phyloP scores from a whole-genome alignment of 1,140 invertebrate genomes.

The Rhynchophorus ferrugineus region DNA sequence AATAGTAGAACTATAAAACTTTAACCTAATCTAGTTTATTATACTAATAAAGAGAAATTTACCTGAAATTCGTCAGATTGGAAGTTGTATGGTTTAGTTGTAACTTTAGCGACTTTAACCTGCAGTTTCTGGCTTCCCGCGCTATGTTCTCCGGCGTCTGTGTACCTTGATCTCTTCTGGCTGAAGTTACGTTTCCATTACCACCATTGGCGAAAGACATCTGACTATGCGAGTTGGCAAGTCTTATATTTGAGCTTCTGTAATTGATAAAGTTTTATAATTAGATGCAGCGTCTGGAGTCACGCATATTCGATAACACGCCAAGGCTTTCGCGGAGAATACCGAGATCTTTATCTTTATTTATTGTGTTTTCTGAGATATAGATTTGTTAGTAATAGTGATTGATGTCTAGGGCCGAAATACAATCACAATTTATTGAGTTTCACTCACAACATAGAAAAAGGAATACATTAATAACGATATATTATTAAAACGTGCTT shows the following conservation, averaged over 20 bases:
- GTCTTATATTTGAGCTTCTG: constrained; percentile 29
- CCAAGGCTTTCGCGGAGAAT: constrained; percentile 2
- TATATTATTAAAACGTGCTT: too few species aligned
- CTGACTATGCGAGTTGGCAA: constrained; percentile 49
- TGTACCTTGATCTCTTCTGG: constrained; percentile 53
- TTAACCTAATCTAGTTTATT: too few species aligned
- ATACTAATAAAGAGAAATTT: too few species aligned
- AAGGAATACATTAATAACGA: too few species aligned
- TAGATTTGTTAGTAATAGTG: too few species aligned
- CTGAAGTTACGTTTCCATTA: constrained; percentile 28
- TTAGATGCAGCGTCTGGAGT: neutral
- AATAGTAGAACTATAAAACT: too few species aligned
- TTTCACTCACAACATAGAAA: too few species aligned
- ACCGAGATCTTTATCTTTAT: too few species aligned
- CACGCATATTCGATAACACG: too few species aligned
- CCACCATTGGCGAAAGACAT: constrained; percentile 53
- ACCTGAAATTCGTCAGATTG: constrained; percentile 57
- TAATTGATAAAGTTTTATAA: constrained; percentile 12
- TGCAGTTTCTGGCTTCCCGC: constrained; percentile 56
- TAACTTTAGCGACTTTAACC: constrained; percentile 56
- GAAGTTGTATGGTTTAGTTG: constrained; percentile 54
- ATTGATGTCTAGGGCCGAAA: too few species aligned
- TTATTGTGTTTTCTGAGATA: too few species aligned
- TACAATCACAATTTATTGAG: too few species aligned
- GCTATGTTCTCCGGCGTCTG: constrained; percentile 63